phyloP scores from a whole-genome alignment of 2,888 invertebrate genomes.

The Pachliopta kotzebuea region DNA sequence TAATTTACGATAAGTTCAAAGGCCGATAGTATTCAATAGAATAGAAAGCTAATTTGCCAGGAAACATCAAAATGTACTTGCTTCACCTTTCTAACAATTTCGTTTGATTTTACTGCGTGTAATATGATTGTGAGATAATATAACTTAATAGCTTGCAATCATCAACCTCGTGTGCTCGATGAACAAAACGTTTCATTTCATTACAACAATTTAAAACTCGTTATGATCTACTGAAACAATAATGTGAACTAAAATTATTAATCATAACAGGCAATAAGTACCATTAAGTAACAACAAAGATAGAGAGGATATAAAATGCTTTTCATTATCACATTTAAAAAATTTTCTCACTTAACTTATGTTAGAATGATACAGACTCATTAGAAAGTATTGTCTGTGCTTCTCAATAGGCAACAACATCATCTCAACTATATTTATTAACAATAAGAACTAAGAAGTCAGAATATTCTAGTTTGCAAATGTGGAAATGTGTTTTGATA shows the following conservation, averaged over 20 bases:
- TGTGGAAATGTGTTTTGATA: no score
- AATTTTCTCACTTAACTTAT: no score
- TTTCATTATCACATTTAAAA: no score
- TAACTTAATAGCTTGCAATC: slow-evolving; percentile 6
- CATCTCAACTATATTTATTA: no score
- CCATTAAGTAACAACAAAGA: no score
- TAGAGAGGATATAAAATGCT: no score
- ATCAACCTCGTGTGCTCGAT: not conserved
- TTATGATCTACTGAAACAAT: not conserved
- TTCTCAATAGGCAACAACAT: no score
- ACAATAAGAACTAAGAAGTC: no score
- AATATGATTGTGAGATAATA: slow-evolving; percentile 4
- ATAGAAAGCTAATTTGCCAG: slow-evolving; percentile 3
- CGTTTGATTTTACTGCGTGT: slow-evolving; percentile 3
- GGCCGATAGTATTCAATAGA: not conserved
- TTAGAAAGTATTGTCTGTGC: no score
- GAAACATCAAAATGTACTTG: slow-evolving; percentile 5
- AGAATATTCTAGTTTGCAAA: no score
- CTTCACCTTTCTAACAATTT: slow-evolving; percentile 11
- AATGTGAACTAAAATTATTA: not conserved
- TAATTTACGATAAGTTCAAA: not conserved
- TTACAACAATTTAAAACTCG: not conserved
- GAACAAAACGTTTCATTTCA: not conserved
- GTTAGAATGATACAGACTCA: no score
- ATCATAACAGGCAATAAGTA: not conserved